phyloP scores from a whole-genome alignment of 2,797 vertebrate species.

The Pelodytes ibericus region DNA sequence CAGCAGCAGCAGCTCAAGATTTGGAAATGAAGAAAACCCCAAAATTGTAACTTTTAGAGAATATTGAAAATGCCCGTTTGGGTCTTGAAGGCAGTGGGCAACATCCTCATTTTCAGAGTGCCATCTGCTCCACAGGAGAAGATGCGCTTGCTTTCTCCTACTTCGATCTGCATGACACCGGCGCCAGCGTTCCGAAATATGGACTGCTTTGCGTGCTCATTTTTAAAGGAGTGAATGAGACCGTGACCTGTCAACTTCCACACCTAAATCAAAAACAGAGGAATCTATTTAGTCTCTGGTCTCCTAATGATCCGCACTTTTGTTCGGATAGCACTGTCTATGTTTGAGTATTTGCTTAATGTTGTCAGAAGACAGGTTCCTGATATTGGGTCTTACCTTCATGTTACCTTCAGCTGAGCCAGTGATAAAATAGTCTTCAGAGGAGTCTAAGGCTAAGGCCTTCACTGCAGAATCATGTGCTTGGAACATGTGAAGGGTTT shows the following conservation, averaged over 20 bases:
- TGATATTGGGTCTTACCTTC: constrained; percentile 80
- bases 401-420: constrained; percentile 97
- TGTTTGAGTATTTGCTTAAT: not conserved
- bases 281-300: constrained; percentile 6
- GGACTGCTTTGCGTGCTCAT: constrained; percentile 95
- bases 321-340: not conserved
- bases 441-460: constrained; percentile 87
- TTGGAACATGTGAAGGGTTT: constrained; percentile 93
- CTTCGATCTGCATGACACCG: constrained; percentile 94
- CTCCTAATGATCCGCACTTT: not conserved
- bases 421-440: constrained; percentile 93
- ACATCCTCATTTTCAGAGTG: constrained; percentile 94
- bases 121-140: constrained; percentile 98
- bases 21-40: constrained; percentile 60
- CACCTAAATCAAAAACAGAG: constrained; percentile 75
- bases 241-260: constrained; percentile 91
- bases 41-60: constrained; percentile 73
- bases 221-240: constrained; percentile 94
- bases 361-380: not conserved
- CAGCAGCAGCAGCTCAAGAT: constrained; percentile 43
- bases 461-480: constrained; percentile 96
- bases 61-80: constrained; percentile 86
- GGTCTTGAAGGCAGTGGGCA: constrained; percentile 90
- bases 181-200: constrained; percentile 97
- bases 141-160: constrained; percentile 85